Conservation (phyloP, 2,113 vertebrate species). For the Tachycineta bicolor region DNA sequence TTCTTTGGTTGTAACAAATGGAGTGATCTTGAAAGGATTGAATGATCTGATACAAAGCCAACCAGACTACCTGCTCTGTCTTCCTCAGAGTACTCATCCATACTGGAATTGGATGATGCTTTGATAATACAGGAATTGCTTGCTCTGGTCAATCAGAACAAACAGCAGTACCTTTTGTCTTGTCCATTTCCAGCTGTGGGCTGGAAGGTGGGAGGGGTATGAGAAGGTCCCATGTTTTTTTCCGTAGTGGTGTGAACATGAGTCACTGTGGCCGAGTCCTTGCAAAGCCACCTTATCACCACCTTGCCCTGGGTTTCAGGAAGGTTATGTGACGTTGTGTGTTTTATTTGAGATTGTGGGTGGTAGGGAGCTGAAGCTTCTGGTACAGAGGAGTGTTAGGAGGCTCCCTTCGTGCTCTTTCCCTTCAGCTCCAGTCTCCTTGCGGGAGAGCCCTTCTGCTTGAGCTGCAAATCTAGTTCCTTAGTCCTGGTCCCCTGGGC, state of each 20-base stretch:
- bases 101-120: not conserved
- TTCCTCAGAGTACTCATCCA: not conserved
- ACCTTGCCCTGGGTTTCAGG: not conserved
- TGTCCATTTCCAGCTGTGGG: not conserved
- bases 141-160: not conserved
- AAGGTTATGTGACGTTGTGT: accelerated
- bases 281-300: not conserved
- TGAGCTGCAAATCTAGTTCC: not conserved
- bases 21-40: not conserved
- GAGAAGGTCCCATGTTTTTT: not conserved
- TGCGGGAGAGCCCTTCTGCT: accelerated
- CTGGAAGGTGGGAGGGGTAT: not conserved
- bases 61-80: not conserved
- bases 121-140: not conserved
- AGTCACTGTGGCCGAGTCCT: not conserved
- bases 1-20: not conserved
- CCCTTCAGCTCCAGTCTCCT: not conserved
- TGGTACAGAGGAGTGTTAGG: not conserved
- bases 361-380: not conserved
- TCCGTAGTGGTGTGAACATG: not conserved
- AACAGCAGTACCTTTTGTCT: not conserved
- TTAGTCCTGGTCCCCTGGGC: not conserved
- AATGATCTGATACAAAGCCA: not conserved
- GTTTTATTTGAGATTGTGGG: not conserved
- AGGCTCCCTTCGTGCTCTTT: not conserved